Base-by-base conservation (phyloP, 1,140 invertebrate species). In the Anastatus disparis region DNA sequence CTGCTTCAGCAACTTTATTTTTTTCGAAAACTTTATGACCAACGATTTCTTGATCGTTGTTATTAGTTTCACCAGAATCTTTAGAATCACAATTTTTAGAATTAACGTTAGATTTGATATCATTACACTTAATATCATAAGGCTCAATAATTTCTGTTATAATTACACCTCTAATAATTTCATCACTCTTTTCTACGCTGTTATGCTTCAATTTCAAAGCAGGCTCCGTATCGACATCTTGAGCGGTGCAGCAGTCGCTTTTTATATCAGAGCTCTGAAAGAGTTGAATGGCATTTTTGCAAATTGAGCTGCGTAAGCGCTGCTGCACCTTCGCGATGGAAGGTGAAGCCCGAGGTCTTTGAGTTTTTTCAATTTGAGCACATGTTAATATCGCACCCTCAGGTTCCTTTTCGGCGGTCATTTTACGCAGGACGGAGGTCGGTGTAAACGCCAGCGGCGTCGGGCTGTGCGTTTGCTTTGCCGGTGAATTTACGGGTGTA, bases 351-450 rank as follows among this genome's bases (percentile, higher is more conserved):
- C 22, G 40, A 22, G 6, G n/a, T 46, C 50, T 63, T n/a, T 64
- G 70, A 22, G 22, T 9, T 46, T 42, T 8, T 24, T 64, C 61
- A 46, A 66, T 15, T 40, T 74, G 40, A 2, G 38, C 26, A 68
- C 72, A 70, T 10, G 73, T 77, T 53, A 76, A 73, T 77, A 81
- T 81, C 84, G 79, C 82, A 86, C 82, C 83, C 74, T 90, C 89
- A 29, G 83, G 86, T 74, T 94, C 92, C 82, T 94, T 95, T 75
- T 96, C 95, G 22, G 94, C 94, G 44, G 94, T 95, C 94, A 97
- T 95, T 85, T 97, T 97, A 31, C 95, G 89, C 77, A 97, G 88
- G 38, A 95, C 92, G 48, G 95, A 95, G 9, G 95, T 97, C 50
- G 95, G 95, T 3, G 94, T 96, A 83, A 97, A 97, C 3, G 94